Conservation (phyloP, 2,888 invertebrate species). For the Apamea crenata region DNA sequence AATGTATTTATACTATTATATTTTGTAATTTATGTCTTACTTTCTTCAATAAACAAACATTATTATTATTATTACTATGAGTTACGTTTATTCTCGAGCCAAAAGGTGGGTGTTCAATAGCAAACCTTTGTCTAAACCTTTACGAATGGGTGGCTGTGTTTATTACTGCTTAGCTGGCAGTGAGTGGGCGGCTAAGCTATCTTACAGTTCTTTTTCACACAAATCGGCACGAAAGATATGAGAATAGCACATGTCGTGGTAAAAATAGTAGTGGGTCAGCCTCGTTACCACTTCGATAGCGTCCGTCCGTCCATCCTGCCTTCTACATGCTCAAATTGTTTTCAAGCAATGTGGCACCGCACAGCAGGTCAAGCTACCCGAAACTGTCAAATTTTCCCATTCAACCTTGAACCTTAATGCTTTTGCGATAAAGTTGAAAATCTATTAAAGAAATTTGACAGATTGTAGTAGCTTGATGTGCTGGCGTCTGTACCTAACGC, state of each 20-base stretch:
- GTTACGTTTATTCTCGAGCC: not conserved
- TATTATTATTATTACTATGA: too few species aligned
- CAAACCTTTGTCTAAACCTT: not conserved
- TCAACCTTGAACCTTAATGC: too few species aligned
- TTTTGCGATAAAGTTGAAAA: too few species aligned
- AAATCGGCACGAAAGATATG: not conserved
- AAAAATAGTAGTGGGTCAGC: not conserved
- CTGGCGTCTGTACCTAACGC: too few species aligned
- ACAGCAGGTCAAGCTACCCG: too few species aligned
- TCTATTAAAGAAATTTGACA: too few species aligned
- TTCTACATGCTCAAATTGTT: not conserved
- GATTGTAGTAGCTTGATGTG: too few species aligned
- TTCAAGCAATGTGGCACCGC: too few species aligned
- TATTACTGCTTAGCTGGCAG: not conserved
- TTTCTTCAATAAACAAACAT: too few species aligned
- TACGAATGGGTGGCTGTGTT: not conserved
- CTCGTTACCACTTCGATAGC: not conserved
- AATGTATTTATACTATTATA: not conserved
- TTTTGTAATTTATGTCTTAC: too few species aligned
- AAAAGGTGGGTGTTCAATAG: constrained; percentile 4
- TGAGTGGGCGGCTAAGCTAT: constrained; percentile 7
- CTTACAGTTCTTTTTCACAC: not conserved
- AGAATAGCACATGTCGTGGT: not conserved
- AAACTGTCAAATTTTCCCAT: too few species aligned
- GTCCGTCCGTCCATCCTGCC: too few species aligned